Percentiles rank a stretch among this genome's conserved stretches.
Conservation (phyloP, 2,888 invertebrate genomes). For the Polyommatus icarus region DNA sequence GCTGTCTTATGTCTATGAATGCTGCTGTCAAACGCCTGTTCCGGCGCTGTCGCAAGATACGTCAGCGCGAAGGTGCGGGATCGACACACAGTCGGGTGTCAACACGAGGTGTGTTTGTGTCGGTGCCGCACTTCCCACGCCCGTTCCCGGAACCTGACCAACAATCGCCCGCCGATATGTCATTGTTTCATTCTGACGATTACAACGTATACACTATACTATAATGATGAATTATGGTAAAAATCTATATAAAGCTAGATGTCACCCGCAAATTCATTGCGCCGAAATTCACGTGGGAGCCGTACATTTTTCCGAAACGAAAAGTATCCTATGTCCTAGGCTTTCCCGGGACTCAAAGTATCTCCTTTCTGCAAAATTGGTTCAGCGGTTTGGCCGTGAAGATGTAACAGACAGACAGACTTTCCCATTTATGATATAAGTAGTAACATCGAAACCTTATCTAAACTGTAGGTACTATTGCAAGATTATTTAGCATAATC, state of each 20-base stretch:
- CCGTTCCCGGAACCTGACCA: constrained; percentile 37
- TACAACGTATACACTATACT: not conserved
- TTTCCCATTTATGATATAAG: not conserved
- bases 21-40: too few relatives aligned
- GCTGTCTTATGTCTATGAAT: too few relatives aligned
- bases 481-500: not conserved
- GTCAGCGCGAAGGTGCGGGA: not conserved
- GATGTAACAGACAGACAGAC: too few relatives aligned
- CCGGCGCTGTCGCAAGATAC: too few relatives aligned
- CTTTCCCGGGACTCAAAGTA: too few relatives aligned
- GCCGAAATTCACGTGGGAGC: too few relatives aligned
- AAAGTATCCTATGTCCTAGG: too few relatives aligned
- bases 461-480: not conserved
- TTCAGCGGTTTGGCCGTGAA: too few relatives aligned
- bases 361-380: too few relatives aligned
- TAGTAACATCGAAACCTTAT: not conserved
- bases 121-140: constrained; percentile 37
- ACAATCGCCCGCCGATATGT: constrained; percentile 9
- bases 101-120: not conserved
- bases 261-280: too few relatives aligned
- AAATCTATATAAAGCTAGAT: too few relatives aligned
- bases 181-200: not conserved
- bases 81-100: not conserved
- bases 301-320: too few relatives aligned
- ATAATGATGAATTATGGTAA: not conserved